Percentiles rank a stretch among this genome's conserved stretches.
phyloP scores from a whole-genome alignment of 1,140 invertebrate species.

The Antheraea pernyi region DNA sequence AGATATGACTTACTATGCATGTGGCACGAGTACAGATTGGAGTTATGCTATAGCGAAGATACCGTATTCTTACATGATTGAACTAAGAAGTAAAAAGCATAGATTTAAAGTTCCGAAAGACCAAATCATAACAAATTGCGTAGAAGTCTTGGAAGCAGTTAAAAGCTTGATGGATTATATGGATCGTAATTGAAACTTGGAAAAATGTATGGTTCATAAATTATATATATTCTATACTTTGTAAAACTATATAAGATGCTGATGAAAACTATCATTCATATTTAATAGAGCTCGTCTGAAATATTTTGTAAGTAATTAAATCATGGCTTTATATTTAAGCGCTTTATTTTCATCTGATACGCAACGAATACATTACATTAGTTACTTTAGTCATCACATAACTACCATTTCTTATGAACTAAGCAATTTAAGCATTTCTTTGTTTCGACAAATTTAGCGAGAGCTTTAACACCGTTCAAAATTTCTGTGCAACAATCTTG shows the following conservation, averaged over 20 bases:
- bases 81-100: slow-evolving; percentile 82
- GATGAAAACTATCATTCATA: too few relatives aligned
- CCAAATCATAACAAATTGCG: slow-evolving; percentile 83
- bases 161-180: slow-evolving; percentile 79
- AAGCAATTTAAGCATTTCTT: slow-evolving; percentile 55
- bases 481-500: slow-evolving; percentile 83
- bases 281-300: too few relatives aligned
- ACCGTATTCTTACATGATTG: slow-evolving; percentile 85
- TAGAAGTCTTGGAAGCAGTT: slow-evolving; percentile 84
- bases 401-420: slow-evolving; percentile 26
- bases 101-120: slow-evolving; percentile 85
- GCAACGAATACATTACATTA: neutral
- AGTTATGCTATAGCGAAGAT: slow-evolving; percentile 81
- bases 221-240: too few relatives aligned
- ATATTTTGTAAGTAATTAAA: slow-evolving; percentile 3
- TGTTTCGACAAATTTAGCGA: slow-evolving; percentile 74
- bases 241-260: too few relatives aligned
- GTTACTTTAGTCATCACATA: neutral
- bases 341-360: slow-evolving; percentile 1
- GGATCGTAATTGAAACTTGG: slow-evolving; percentile 30
- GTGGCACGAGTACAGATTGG: slow-evolving; percentile 86
- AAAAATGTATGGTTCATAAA: neutral
- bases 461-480: slow-evolving; percentile 81
- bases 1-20: slow-evolving; percentile 76
- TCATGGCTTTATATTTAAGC: neutral